Percentiles rank a stretch among this genome's conserved stretches.
These are phyloP conservation scores for Drosophila meridionalis DNA, from an alignment of 2,888 invertebrate species.

Conservation along the genomic window DNA sequence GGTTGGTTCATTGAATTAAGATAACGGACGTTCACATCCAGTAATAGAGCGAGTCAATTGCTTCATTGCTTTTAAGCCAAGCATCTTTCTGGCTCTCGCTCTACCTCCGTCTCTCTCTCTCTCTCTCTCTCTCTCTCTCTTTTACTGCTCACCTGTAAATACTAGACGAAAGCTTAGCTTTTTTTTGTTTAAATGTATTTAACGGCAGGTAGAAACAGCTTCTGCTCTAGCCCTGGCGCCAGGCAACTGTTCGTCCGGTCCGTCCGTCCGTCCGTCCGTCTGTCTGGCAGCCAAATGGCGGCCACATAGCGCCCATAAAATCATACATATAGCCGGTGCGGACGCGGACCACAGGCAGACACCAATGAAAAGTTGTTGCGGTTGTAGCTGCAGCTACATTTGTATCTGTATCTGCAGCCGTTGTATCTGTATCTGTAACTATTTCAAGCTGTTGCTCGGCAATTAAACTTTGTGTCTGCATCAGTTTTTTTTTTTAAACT, in stretches of 20 bases:
- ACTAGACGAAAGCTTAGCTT: constrained; percentile 24
- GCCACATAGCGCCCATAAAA: constrained; percentile 75
- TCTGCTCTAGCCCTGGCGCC: constrained; percentile 47
- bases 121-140: background rate
- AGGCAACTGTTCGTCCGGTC: constrained; percentile 18
- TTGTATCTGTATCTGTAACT: constrained; percentile 37
- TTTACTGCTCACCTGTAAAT: constrained; percentile 41
- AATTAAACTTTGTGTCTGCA: constrained; percentile 75
- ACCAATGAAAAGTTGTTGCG: constrained; percentile 49
- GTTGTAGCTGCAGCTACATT: constrained; percentile 40
- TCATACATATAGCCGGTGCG: constrained; percentile 63
- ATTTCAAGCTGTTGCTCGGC: constrained; percentile 76
- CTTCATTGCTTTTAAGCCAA: constrained; percentile 53
- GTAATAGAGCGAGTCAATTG: constrained; percentile 55
- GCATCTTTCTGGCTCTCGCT: background rate
- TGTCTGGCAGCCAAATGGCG: constrained; percentile 54
- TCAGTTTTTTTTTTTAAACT: constrained; percentile 50
- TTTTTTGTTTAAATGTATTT: constrained; percentile 32
- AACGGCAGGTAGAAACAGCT: constrained; percentile 33
- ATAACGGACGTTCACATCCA: constrained; percentile 62
- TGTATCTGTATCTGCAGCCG: constrained; percentile 27
- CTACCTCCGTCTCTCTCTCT: background rate
- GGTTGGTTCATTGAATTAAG: constrained; percentile 71
- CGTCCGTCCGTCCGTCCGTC: background rate
- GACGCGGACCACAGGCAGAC: constrained; percentile 47